Evolutionary conservation across 1,140 invertebrate genomes (phyloP).

Genomic region (Bombus superbus): DNA sequence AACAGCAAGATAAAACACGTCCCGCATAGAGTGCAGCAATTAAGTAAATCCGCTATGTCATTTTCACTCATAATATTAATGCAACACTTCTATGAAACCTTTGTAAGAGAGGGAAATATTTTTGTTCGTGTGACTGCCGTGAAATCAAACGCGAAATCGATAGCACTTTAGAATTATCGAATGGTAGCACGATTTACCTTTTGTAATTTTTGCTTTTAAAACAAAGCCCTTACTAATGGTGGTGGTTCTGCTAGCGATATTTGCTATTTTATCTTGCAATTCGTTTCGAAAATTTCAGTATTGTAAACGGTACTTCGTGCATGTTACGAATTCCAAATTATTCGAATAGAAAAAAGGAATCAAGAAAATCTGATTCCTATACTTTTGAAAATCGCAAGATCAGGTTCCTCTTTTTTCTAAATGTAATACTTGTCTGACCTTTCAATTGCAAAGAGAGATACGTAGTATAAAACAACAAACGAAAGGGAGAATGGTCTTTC

Average conservation of each 20-base stretch:
- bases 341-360: too few relatives aligned
- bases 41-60: background rate
- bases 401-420: background rate
- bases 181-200: background rate
- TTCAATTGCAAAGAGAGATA: background rate
- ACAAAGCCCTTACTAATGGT: too few relatives aligned
- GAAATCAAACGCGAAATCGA: background rate
- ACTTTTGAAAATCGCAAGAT: background rate
- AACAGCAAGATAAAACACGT: constrained; percentile 6
- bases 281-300: background rate
- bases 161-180: background rate
- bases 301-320: too few relatives aligned
- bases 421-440: background rate
- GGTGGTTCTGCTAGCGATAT: background rate
- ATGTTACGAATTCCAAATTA: too few relatives aligned
- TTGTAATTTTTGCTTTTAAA: background rate
- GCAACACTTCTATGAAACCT: background rate
- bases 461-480: background rate
- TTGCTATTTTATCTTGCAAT: background rate
- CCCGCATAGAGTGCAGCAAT: background rate
- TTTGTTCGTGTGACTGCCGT: background rate
- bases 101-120: background rate
- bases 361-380: too few relatives aligned
- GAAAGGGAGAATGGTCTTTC: background rate
- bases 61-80: background rate